Percentiles rank a stretch among this genome's conserved stretches.
phyloP scores from a whole-genome alignment of 1,140 invertebrate species.

The Drosophila nikananu region DNA sequence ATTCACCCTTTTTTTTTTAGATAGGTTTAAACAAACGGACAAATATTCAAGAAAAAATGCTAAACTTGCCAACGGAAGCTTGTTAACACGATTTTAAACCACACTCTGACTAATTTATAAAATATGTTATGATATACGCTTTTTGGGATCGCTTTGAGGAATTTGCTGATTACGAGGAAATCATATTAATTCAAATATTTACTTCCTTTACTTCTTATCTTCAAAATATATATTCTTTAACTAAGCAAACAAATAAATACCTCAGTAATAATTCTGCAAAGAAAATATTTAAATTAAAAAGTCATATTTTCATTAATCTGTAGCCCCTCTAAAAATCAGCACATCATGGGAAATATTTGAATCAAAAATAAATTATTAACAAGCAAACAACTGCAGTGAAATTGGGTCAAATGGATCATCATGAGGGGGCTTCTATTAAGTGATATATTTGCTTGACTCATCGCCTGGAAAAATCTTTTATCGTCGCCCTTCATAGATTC shows the following conservation, averaged over 20 bases:
- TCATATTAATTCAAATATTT: not conserved
- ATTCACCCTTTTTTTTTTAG: conserved; percentile 35
- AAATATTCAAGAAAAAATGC: conserved; percentile 12
- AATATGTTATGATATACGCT: conserved; percentile 9
- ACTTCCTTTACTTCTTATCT: not conserved
- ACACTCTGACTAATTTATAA: conserved; percentile 22
- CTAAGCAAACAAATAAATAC: not conserved
- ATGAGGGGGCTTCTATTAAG: conserved; percentile 53
- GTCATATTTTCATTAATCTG: conserved; percentile 15
- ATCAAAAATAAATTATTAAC: conserved; percentile 46
- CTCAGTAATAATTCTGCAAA: not conserved
- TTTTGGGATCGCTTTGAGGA: not conserved
- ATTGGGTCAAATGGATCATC: conserved; percentile 66
- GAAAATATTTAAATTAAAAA: not conserved
- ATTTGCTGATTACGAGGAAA: not conserved
- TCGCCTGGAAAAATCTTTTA: conserved; percentile 35
- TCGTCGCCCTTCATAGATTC: conserved; percentile 28
- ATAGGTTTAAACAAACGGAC: conserved; percentile 16
- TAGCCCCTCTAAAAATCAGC: not conserved
- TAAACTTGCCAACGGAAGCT: conserved; percentile 46
- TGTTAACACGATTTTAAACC: conserved; percentile 22
- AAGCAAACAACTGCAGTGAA: conserved; percentile 33
- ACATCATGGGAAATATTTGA: not conserved
- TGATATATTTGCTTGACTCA: conserved; percentile 51
- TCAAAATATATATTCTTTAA: not conserved